Percentiles rank a stretch among this genome's conserved stretches.
Evolutionary conservation across 92 coral and sea anemone genomes (phyloP).

Genomic region (Zoanthus gigantus): DNA sequence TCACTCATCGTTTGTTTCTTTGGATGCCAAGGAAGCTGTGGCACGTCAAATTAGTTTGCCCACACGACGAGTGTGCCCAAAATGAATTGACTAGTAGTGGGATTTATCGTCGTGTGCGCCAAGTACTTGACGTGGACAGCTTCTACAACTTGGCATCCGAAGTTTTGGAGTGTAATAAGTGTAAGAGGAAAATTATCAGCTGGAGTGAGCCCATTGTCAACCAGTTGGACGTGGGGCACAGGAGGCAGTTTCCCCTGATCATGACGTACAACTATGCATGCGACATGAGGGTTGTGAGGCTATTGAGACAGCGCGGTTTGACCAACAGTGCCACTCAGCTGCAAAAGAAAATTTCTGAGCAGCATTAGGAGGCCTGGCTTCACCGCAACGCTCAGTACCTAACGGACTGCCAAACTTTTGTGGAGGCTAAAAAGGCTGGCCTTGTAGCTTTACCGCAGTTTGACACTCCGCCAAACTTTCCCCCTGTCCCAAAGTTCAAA

Average conservation of each 20-base stretch:
- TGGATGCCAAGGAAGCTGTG: conserved; percentile 82
- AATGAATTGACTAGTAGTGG: conserved; percentile 38
- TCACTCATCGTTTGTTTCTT: conserved; percentile 59
- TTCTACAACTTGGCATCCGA: conserved; percentile 48
- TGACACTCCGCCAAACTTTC: conserved; percentile 44
- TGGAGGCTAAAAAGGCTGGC: conserved; percentile 27
- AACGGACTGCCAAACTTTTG: conserved; percentile 56
- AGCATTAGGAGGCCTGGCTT: conserved; percentile 51
- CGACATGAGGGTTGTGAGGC: conserved; percentile 42
- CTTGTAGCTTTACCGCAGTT: conserved; percentile 9
- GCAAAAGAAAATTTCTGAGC: conserved; percentile 40
- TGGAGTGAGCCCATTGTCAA: conserved; percentile 47
- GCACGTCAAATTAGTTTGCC: conserved; percentile 59
- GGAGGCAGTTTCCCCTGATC: conserved; percentile 41
- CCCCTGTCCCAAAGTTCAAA: conserved; percentile 49
- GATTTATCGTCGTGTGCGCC: conserved; percentile 40
- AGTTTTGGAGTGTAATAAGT: conserved; percentile 26
- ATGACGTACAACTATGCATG: conserved; percentile 44
- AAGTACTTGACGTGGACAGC: conserved; percentile 48
- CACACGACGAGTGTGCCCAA: conserved; percentile 48
- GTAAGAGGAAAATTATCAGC: conserved; percentile 41
- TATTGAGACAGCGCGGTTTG: conserved; percentile 21
- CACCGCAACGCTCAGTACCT: conserved; percentile 35
- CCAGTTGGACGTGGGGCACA: conserved; percentile 49
- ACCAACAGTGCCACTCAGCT: conserved; percentile 45